Percentiles rank a stretch among this genome's conserved stretches.
These are phyloP conservation scores for Tinea semifulvella DNA, from an alignment of 2,888 invertebrate species.

Conservation along the genomic window DNA sequence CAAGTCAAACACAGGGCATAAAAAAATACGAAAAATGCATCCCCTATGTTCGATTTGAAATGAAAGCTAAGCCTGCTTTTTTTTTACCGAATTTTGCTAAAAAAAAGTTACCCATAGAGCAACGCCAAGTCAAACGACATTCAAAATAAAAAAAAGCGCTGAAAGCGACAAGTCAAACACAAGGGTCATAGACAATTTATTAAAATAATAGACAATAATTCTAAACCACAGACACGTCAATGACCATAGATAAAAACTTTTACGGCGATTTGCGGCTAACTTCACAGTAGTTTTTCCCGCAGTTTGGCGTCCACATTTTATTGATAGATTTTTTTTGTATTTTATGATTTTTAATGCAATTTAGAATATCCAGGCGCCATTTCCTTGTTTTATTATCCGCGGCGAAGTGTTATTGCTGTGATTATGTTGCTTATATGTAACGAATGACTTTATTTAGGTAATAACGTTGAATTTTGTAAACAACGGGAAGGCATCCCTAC, in stretches of 20 bases:
- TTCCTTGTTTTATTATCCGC: constrained; percentile 18
- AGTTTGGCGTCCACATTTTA: constrained; percentile 60
- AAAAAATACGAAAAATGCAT: neutral
- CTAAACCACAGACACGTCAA: too few species aligned
- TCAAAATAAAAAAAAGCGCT: too few species aligned
- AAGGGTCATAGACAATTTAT: constrained; percentile 14
- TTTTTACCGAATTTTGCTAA: too few species aligned
- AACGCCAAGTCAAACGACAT: too few species aligned
- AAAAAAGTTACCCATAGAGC: too few species aligned
- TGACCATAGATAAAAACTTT: too few species aligned
- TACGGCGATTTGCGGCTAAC: constrained; percentile 31
- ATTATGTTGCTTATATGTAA: constrained; percentile 46
- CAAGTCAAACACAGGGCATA: too few species aligned
- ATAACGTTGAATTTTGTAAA: constrained; percentile 50
- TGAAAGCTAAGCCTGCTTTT: too few species aligned
- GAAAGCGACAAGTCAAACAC: neutral
- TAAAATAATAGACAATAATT: constrained; percentile 20
- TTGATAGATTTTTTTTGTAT: constrained; percentile 30
- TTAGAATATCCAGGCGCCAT: constrained; percentile 41
- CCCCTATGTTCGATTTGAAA: too few species aligned
- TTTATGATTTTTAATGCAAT: constrained; percentile 52
- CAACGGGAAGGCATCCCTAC: constrained; percentile 61
- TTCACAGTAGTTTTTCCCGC: constrained; percentile 64
- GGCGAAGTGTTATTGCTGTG: constrained; percentile 21
- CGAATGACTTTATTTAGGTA: neutral